These are phyloP conservation scores for Aelia acuminata DNA, from an alignment of 2,888 invertebrate genomes.

Conservation along the genomic window DNA sequence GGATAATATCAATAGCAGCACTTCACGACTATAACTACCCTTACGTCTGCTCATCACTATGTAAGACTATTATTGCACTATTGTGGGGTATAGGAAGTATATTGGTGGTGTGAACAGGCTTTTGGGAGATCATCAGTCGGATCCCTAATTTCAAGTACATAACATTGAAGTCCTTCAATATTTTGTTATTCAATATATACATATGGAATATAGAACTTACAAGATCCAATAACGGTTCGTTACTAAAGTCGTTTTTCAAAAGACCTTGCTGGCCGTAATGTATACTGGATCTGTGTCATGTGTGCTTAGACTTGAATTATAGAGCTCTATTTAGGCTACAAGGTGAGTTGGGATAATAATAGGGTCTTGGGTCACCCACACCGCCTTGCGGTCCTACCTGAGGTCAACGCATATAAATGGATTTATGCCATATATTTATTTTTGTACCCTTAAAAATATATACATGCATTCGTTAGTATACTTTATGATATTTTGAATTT, in stretches of 20 bases:
- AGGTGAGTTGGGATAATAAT: background rate
- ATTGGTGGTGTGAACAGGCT: too few species aligned
- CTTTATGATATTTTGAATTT: background rate
- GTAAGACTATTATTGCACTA: too few species aligned
- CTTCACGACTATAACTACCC: too few species aligned
- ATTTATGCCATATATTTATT: background rate
- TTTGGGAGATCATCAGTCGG: too few species aligned
- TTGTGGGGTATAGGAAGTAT: too few species aligned
- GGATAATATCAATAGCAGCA: too few species aligned
- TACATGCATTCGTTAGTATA: background rate
- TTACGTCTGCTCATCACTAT: too few species aligned
- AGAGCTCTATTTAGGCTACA: slow-evolving; percentile 1
- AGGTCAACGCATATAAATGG: background rate
- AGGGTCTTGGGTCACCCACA: background rate
- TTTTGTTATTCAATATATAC: too few species aligned
- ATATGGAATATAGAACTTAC: too few species aligned
- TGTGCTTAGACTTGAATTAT: background rate
- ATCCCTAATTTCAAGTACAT: too few species aligned
- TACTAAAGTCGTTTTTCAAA: background rate
- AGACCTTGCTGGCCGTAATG: background rate
- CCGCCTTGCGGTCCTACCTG: background rate
- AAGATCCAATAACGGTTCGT: background rate
- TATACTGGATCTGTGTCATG: slow-evolving; percentile 2
- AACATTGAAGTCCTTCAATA: too few species aligned
- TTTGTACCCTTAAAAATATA: background rate